These are phyloP conservation scores for Monoplex corrugatus DNA, from an alignment of 2,888 invertebrate species.

Conservation along the genomic window DNA sequence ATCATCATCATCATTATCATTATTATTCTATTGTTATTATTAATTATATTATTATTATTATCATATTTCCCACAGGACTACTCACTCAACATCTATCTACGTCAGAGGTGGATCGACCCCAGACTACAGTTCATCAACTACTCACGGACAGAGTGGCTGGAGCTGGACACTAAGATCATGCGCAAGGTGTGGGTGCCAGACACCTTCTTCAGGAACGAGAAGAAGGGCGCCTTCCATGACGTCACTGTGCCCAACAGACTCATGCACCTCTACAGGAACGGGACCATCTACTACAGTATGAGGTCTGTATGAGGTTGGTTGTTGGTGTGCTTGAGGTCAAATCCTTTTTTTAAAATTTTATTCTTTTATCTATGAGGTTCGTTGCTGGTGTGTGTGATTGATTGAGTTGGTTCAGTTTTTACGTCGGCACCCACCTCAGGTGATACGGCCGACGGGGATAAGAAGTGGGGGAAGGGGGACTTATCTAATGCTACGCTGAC, in stretches of 20 bases:
- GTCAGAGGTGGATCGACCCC: constrained; percentile 69
- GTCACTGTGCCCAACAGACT: constrained; percentile 78
- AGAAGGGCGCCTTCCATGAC: constrained; percentile 73
- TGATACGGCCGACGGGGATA: too few relatives aligned
- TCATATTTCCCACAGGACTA: constrained; percentile 63
- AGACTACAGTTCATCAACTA: constrained; percentile 65
- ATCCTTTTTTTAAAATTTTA: too few relatives aligned
- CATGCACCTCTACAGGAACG: constrained; percentile 75
- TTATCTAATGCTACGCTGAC: too few relatives aligned
- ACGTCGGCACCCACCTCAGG: too few relatives aligned
- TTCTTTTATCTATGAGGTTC: too few relatives aligned
- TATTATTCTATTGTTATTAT: background rate
- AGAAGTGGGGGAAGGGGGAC: too few relatives aligned
- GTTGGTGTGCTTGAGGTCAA: too few relatives aligned
- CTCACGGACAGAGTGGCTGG: constrained; percentile 62
- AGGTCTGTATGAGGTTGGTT: too few relatives aligned
- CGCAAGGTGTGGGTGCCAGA: constrained; percentile 77
- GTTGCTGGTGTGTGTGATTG: too few relatives aligned
- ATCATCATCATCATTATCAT: background rate
- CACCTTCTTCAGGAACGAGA: constrained; percentile 76
- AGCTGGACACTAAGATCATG: constrained; percentile 72
- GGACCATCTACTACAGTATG: constrained; percentile 75
- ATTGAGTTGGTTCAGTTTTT: too few relatives aligned
- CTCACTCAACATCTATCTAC: constrained; percentile 68
- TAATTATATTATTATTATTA: background rate